Evolutionary conservation across 2,113 vertebrate species (phyloP).

Genomic region (Sylvicapra grimmia): DNA sequence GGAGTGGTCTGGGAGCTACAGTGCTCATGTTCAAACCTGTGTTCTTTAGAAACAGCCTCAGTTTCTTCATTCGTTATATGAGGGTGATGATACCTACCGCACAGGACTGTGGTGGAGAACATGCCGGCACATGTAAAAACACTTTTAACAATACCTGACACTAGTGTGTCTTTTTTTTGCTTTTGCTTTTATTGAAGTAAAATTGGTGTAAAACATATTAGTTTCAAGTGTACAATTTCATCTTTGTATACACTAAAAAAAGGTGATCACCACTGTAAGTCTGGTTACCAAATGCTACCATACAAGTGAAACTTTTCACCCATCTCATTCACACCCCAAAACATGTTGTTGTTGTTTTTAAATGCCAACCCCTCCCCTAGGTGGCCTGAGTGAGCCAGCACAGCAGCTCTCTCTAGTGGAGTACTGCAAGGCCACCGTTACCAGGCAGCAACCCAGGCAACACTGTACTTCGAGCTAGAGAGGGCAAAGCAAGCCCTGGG

Average conservation of each 20-base stretch:
- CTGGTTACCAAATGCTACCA: not conserved
- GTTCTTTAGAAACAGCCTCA: not conserved
- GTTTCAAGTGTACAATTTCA: not conserved
- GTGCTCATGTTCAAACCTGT: not conserved
- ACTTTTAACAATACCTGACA: not conserved
- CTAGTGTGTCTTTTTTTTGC: not conserved
- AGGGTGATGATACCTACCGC: not conserved
- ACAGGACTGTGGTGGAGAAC: not conserved
- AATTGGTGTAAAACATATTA: not conserved
- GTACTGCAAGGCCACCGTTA: rapidly evolving
- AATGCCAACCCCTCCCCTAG: not conserved
- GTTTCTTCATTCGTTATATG: not conserved
- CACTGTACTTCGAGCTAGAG: too few species aligned
- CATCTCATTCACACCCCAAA: not conserved
- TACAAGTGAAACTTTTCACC: not conserved
- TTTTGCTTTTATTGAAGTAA: not conserved
- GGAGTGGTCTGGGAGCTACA: not conserved
- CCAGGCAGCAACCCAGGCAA: not conserved
- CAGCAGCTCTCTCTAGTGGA: not conserved
- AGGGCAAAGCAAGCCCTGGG: not conserved
- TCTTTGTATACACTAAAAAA: not conserved
- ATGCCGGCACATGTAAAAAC: rapidly evolving
- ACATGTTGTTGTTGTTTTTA: not conserved
- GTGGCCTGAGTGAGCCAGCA: not conserved
- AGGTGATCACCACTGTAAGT: not conserved